Percentiles rank a stretch among this genome's conserved stretches.
These are phyloP conservation scores for Muscicapa striata DNA, from an alignment of 2,797 vertebrate genomes.

Conservation along the genomic window DNA sequence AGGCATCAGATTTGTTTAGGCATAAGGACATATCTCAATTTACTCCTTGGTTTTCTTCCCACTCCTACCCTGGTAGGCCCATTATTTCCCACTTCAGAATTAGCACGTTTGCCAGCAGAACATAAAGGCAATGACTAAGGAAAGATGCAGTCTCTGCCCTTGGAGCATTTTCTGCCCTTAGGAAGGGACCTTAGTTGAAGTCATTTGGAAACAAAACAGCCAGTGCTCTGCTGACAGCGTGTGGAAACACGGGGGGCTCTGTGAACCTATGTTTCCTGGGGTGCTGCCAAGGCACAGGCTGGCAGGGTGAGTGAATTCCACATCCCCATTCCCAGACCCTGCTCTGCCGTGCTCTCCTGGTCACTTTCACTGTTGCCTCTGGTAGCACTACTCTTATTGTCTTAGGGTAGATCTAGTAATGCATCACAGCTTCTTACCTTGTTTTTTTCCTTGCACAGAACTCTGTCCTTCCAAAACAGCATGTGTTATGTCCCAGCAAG, in stretches of 20 bases:
- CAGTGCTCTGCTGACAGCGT: background rate
- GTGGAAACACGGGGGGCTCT: background rate
- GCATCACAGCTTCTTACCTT: background rate
- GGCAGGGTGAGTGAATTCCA: background rate
- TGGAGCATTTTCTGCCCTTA: constrained; percentile 6
- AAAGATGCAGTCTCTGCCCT: constrained; percentile 31
- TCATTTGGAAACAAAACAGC: constrained; percentile 24
- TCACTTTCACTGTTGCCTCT: background rate
- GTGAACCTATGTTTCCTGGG: background rate
- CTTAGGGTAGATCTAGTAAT: background rate
- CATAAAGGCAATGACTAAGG: background rate
- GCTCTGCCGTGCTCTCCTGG: background rate
- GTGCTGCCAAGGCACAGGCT: background rate
- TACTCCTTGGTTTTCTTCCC: constrained; percentile 25
- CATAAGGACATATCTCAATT: constrained; percentile 8
- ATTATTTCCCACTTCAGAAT: constrained; percentile 44
- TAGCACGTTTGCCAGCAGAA: constrained; percentile 35
- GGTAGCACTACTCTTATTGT: background rate
- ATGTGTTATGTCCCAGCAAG: background rate
- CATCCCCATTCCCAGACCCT: background rate
- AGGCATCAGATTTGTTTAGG: constrained; percentile 8
- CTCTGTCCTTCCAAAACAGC: background rate
- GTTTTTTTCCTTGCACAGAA: background rate
- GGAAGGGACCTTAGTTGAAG: background rate
- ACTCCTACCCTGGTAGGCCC: background rate